These are phyloP conservation scores for Sardina pilchardus DNA, from an alignment of 2,113 vertebrate genomes.

Conservation along the genomic window DNA sequence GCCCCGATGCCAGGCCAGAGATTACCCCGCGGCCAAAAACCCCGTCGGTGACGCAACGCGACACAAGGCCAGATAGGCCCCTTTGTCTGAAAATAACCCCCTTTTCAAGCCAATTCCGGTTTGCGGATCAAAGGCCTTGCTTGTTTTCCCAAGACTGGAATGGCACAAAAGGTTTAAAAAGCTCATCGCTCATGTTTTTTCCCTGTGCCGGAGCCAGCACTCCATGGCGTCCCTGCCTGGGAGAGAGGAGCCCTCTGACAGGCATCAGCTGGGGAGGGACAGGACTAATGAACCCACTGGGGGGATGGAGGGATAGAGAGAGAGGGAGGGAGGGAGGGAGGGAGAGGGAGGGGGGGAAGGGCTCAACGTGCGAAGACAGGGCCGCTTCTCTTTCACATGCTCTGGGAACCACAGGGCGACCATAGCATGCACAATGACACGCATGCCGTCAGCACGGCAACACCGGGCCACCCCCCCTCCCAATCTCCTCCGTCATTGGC, in stretches of 20 bases:
- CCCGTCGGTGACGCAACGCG: constrained; percentile 19
- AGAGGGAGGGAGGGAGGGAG: background rate
- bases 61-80: constrained; percentile 42
- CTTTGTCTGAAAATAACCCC: constrained; percentile 45
- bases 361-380: background rate
- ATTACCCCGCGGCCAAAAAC: constrained; percentile 2
- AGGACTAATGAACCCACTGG: constrained; percentile 69
- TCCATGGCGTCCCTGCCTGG: background rate
- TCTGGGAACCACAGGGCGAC: background rate
- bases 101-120: constrained; percentile 51
- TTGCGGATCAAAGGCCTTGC: constrained; percentile 53
- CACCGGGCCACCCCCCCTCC: background rate
- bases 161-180: constrained; percentile 51
- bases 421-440: constrained; percentile 17
- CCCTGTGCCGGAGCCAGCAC: constrained; percentile 46
- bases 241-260: constrained; percentile 39
- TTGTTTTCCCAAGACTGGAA: constrained; percentile 56
- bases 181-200: constrained; percentile 67
- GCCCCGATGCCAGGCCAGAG: background rate
- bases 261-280: constrained; percentile 59
- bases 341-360: background rate
- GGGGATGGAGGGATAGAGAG: constrained; percentile 40
- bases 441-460: background rate
- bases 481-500: background rate
- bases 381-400: background rate